Percentiles rank a stretch among this genome's conserved stretches.
Conservation (phyloP, 2,888 invertebrate species). For the Congeria kusceri region DNA sequence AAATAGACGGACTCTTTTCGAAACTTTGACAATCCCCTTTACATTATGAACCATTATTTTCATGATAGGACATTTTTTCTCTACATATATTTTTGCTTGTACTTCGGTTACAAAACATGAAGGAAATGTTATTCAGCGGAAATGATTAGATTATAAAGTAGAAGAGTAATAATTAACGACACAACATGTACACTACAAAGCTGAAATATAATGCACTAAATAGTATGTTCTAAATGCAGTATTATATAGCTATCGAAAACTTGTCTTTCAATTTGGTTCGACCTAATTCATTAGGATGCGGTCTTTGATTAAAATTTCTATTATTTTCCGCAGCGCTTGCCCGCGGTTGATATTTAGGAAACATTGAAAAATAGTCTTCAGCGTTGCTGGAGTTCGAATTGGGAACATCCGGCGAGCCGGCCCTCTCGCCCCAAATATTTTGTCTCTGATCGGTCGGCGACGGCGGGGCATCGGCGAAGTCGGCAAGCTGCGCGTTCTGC, state of each 20-base stretch:
- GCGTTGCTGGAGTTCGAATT: background rate
- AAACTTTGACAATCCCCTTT: too few species aligned
- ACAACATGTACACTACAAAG: too few species aligned
- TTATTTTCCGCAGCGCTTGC: background rate
- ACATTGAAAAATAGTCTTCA: background rate
- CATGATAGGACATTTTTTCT: too few species aligned
- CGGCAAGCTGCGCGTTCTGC: conserved; percentile 17
- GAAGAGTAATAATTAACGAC: too few species aligned
- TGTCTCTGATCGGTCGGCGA: background rate
- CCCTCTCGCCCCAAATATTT: conserved; percentile 16
- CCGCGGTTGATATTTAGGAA: background rate
- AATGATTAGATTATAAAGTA: too few species aligned
- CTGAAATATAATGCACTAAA: too few species aligned
- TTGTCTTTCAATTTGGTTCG: conserved; percentile 32
- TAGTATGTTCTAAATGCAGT: too few species aligned
- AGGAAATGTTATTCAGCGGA: too few species aligned
- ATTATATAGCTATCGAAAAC: conserved; percentile 35
- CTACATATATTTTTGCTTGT: too few species aligned
- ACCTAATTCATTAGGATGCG: background rate
- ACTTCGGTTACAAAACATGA: too few species aligned
- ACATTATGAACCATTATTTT: too few species aligned
- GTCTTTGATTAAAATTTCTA: background rate
- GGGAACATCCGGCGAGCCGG: conserved; percentile 17
- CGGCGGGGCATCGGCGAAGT: conserved; percentile 28
- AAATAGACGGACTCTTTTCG: too few species aligned